phyloP scores from a whole-genome alignment of 2,888 invertebrate genomes.

The Coenonympha arcania region DNA sequence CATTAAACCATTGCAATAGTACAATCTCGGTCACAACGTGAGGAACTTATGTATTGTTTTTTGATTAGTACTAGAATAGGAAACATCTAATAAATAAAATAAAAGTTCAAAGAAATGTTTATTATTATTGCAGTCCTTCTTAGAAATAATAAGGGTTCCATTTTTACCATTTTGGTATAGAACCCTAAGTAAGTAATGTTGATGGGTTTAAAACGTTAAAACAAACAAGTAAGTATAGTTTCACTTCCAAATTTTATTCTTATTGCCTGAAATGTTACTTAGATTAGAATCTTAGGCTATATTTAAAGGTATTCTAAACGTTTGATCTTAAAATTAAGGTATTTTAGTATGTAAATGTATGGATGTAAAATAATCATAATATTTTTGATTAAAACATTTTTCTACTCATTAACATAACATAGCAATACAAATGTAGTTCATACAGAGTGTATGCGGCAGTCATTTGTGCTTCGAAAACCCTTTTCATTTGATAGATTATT shows the following conservation, averaged over 20 bases:
- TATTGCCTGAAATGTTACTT: constrained; percentile 50
- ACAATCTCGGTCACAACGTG: too few species aligned
- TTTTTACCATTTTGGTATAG: too few species aligned
- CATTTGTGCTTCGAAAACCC: too few species aligned
- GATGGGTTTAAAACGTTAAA: too few species aligned
- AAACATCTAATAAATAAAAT: too few species aligned
- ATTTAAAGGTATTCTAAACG: constrained; percentile 36
- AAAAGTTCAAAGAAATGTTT: too few species aligned
- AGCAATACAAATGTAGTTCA: neutral
- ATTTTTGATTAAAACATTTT: neutral
- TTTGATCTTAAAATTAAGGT: constrained; percentile 33
- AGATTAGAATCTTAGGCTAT: constrained; percentile 50
- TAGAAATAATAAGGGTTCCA: too few species aligned
- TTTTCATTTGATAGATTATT: too few species aligned
- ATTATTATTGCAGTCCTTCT: too few species aligned
- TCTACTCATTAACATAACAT: neutral
- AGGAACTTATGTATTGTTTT: too few species aligned
- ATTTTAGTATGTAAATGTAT: neutral
- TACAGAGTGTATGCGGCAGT: neutral
- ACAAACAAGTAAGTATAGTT: constrained; percentile 20
- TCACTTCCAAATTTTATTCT: constrained; percentile 59
- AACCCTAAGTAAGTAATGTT: too few species aligned
- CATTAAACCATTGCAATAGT: neutral
- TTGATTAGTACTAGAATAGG: too few species aligned
- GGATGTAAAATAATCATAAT: neutral